These are phyloP conservation scores for Coenonympha arcania DNA, from an alignment of 2,888 invertebrate species.

Conservation along the genomic window DNA sequence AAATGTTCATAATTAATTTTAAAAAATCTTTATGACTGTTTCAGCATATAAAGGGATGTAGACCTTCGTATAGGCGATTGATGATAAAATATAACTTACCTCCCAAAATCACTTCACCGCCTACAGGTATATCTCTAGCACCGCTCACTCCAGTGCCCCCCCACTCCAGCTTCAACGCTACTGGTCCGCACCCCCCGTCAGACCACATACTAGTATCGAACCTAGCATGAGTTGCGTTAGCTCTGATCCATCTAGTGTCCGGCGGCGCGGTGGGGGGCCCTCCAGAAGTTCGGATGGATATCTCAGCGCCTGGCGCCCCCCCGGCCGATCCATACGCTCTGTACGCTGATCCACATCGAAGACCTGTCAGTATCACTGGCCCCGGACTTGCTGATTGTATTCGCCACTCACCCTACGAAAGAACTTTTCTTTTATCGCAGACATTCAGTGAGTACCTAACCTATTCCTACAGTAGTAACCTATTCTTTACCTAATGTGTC, in stretches of 20 bases:
- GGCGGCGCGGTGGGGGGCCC: constrained; percentile 78
- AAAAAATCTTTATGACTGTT: too few species aligned
- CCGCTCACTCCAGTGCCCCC: constrained; percentile 69
- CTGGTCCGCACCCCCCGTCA: constrained; percentile 88
- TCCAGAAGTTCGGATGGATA: constrained; percentile 86
- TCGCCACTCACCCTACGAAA: constrained; percentile 79
- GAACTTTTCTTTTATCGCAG: constrained; percentile 20
- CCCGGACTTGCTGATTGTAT: constrained; percentile 63
- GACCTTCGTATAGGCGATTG: too few species aligned
- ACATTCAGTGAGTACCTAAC: too few species aligned
- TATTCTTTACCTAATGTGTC: too few species aligned
- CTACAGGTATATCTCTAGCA: constrained; percentile 62
- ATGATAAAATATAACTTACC: too few species aligned
- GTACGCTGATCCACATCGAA: constrained; percentile 89
- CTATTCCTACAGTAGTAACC: too few species aligned
- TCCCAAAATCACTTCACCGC: constrained; percentile 63
- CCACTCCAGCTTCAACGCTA: constrained; percentile 84
- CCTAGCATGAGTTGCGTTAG: constrained; percentile 86
- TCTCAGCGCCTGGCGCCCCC: constrained; percentile 82
- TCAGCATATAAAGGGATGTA: too few species aligned
- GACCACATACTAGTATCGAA: constrained; percentile 87
- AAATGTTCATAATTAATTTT: too few species aligned
- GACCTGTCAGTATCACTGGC: constrained; percentile 76
- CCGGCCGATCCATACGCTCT: constrained; percentile 86
- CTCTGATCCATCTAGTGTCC: constrained; percentile 82